Evolutionary conservation across 2,113 vertebrate species (phyloP), one percentile per base, ranked within the genome.

Genomic region (Gobius niger): DNA sequence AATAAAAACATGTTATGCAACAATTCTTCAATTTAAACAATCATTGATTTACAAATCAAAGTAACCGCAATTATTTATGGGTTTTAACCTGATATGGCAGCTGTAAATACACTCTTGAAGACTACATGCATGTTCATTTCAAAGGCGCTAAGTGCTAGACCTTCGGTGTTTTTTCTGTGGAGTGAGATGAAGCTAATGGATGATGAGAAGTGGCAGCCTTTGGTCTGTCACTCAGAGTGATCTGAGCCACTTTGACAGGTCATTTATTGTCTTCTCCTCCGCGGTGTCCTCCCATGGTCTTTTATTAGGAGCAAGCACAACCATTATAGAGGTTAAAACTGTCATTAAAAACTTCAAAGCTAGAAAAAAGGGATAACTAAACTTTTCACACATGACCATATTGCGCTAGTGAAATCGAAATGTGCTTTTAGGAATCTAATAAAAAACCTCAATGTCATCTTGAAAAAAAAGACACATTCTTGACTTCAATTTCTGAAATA

Each of bases 191-290:
- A 52, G 3, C 4, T 19, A 63, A 72, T 47, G 44, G 47, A 51
- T 72, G 14, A 64, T 15, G 10, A 44, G 34, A 63, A 62, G 49
- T 34, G 69, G 70, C 49, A 66, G 67, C 18, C 19, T 64, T 40
- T 56, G 68, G 52, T 41, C 68, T 19, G 63, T 19, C 47, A 56
- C 63, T 74, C 53, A 70, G 16, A 12, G 7, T 68, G 59, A 76
- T 44, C 49, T 19, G 68, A 77, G 51, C 44, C 46, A 64, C 63
- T 65, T 59, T 76, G 70, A 70, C 63, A 47, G 69, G 18, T 47
- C 19, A 57, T 57, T 57, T 67, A 19, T 60, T 80, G 75, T 69
- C 52, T 75, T 75, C 65, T 50, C 69, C 53, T 44, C 40, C 13
- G 9, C 14, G 47, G 42, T 41, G 18, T 51, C 56, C 8, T 47